Evolutionary conservation across 2,888 invertebrate genomes (phyloP), one percentile per base, ranked within the genome.

Genomic region (Anorthoa munda): DNA sequence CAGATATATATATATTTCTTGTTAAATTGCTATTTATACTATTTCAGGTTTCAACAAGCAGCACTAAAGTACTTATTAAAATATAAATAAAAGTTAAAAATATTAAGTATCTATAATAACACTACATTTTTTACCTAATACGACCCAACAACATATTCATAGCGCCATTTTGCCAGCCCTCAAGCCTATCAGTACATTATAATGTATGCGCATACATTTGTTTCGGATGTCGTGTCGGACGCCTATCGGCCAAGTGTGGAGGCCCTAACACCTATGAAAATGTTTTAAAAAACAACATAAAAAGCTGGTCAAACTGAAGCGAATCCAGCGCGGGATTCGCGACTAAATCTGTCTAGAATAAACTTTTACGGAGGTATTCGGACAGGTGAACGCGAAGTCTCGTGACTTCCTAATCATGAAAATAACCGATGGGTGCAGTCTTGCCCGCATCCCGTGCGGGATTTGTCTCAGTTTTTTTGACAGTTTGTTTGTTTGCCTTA

Each of bases 191-290:
- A 88, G 88, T 89, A 89, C 85, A 79, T 86, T 87, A 87, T 92
- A 93, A 94, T 93, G 82, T 92, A 94, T 94, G 94, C 91, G 91
- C 93, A 94, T 93, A 93, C 82, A 94, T 94, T 93, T 93, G 92
- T 91, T 89, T 89, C 84, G 84, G 83, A 82, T 88, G 90, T 92
- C 90, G 88, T 84, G 87, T 80, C 72, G 71, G 68, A 76, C 77
- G 66, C 85, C 87, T 88, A 88, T 90, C 88, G 75, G 66, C 48
- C 64, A 84, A 72, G 79, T 83, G 87, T 86, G 87, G 82, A 77
- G 72, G 66, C 75, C 87, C 87, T 90, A 89, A 89, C 86, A 78
- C 87, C 82, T 84, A 86, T 85, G 80, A 85, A 86, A 86, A 82
- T 84, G 83, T 86, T 84, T 84, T 76, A 82, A 81, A 81, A 81